Percentiles rank a stretch among this genome's conserved stretches.
phyloP scores from a whole-genome alignment of 2,797 vertebrate genomes.

The Serranus cabrilla region DNA sequence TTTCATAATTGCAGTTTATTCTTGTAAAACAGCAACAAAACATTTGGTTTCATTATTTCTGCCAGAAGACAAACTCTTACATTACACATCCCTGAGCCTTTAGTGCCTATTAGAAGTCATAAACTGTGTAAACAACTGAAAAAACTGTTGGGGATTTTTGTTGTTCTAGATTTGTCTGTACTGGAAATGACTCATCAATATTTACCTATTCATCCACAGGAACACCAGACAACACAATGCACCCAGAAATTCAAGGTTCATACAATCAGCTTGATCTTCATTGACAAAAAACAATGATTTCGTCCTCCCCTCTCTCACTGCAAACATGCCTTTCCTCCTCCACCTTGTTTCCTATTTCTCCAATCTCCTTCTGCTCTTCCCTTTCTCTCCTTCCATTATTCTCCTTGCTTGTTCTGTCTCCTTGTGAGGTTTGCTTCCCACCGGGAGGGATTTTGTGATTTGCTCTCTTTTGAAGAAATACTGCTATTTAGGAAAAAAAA shows the following conservation, averaged over 20 bases:
- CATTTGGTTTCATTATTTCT: conserved; percentile 1
- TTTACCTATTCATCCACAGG: conserved; percentile 15
- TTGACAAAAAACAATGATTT: background rate
- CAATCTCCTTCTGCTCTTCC: background rate
- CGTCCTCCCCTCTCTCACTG: too few relatives aligned
- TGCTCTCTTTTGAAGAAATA: conserved; percentile 26
- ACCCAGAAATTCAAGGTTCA: conserved; percentile 7
- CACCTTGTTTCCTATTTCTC: conserved; percentile 10
- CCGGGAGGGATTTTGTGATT: conserved; percentile 40
- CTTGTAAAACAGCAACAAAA: background rate
- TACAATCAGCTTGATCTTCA: too few relatives aligned
- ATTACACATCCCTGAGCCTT: background rate
- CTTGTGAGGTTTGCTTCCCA: conserved; percentile 12
- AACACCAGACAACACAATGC: background rate
- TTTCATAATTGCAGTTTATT: background rate
- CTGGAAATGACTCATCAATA: conserved; percentile 12
- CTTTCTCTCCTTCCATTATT: background rate
- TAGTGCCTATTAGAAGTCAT: background rate
- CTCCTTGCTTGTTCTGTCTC: background rate
- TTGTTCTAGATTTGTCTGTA: background rate
- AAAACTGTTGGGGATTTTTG: background rate
- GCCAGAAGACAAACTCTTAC: background rate
- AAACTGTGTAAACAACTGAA: background rate
- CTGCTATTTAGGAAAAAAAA: background rate
- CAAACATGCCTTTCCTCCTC: background rate